Base-by-base conservation (phyloP, 2,888 invertebrate species). In the Leptarthrus brevirostris region DNA sequence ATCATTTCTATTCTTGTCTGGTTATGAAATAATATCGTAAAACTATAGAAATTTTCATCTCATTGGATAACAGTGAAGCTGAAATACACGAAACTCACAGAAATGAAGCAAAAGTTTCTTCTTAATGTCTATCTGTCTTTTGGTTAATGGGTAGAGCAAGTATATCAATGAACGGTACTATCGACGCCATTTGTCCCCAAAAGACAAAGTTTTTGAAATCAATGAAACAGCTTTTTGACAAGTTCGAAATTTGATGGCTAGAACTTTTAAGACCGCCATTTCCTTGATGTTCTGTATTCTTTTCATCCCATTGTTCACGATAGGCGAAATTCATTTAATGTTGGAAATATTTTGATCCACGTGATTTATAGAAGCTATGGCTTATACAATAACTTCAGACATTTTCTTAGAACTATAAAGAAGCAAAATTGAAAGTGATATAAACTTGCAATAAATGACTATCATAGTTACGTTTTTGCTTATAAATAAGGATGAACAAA, bases 111-210 rank as follows among this genome's bases (percentile, higher is more conserved):
- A 47, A 72, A 58, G 24, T 44, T 58, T 58, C n/a, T 47, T 58
- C 24, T 64, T 64, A 44, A 18, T 44, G 44, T 64, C 64, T 40
- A 24, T 64, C 47, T 72, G 72, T 72, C 44, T 49, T 30, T 47
- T 24, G 56, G 24, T 74, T 53, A 69, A 69, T 64, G 47, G 40
- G 61, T 18, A 61, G 40, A 36, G 64, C 40, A 58, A 47, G 34
- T 73, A 70, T 75, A 75, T 75, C 73, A 75, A 73, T 75, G 75
- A 71, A 75, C 75, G 73, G 75, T 73, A 75, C 70, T 75, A 75
- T 75, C 58, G 70, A 24, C 58, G 58, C 61, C 61, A 75, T 75
- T 75, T 75, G 75, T 73, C 73, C 73, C 44, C 16, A 3, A 52
- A 69, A 24, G 75, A 61, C 69, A 75, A 75, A 70, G 69, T 75